A percentile compares a stretch with the other conserved stretches of the same genome.
Evolutionary conservation across 2,888 invertebrate species (phyloP).

Genomic region (Hemicrepidius hirtus): DNA sequence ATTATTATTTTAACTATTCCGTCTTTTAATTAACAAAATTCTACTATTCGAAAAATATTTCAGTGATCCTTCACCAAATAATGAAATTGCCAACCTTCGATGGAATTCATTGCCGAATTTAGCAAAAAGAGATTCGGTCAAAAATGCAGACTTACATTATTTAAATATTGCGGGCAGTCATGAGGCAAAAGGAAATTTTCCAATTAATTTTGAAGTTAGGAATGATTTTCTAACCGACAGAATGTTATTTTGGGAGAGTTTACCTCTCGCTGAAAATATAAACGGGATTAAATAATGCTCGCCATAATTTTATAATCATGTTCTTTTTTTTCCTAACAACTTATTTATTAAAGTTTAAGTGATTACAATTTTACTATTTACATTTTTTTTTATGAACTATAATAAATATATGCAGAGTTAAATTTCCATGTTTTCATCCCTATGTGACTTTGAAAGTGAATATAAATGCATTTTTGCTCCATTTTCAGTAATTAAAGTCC

Average conservation of each 20-base stretch:
- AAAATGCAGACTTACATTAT: slow-evolving; percentile 55
- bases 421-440: no score
- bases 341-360: no score
- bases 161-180: slow-evolving; percentile 56
- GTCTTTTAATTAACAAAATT: no score
- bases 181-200: not conserved
- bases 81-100: not conserved
- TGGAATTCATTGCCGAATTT: slow-evolving; percentile 47
- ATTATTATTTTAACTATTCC: no score
- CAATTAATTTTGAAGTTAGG: slow-evolving; percentile 46
- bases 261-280: slow-evolving; percentile 60
- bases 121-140: not conserved
- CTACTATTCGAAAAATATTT: slow-evolving; percentile 25
- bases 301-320: no score
- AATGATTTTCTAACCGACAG: slow-evolving; percentile 56
- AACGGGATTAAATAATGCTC: not conserved
- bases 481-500: no score
- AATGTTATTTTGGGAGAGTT: slow-evolving; percentile 60
- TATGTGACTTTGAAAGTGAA: no score
- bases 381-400: no score
- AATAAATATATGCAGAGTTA: no score
- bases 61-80: slow-evolving; percentile 59
- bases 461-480: no score
- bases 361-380: no score
- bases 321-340: no score